Evolutionary conservation across 2,113 vertebrate genomes (phyloP), one percentile per base, ranked within the genome.

Genomic region (Urocynchramus pylzowi): DNA sequence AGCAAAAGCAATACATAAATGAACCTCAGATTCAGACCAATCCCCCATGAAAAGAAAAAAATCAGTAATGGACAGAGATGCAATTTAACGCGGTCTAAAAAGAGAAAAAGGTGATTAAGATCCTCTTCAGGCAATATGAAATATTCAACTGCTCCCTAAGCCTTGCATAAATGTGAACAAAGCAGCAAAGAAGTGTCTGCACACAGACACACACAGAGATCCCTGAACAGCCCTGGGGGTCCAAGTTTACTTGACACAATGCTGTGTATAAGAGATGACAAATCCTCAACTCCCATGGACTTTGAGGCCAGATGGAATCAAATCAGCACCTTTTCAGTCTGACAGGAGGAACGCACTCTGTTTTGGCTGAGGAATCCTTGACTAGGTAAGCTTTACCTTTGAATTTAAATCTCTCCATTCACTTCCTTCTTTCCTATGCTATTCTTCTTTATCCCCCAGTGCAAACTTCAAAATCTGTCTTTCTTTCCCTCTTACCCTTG

Each of bases 401-500:
- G 69, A 96, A 90, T 95, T 97, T 52, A 90, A 89, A 93, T 91
- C 74, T 76, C 75, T 52, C 76, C 44, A 31, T 69, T 52, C 24
- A 47, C 63, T 87, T 91, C 67, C n/a, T 94, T 83, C 81, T 89
- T 63, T 75, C 50, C 81, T 73, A 24, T 3, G 21, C 28, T 12
- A 93, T 92, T 42, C 74, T 86, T 96, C 91, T 89, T 81, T 80
- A 96, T 97, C 57, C n/a, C 89, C 31, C 87, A 69, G 39, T 57
- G 91, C 76, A 94, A 97, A 65, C 65, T 93, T 56, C 39, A 69
- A 61, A 77, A 86, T 94, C 89, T 70, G 61, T 96, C 93, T 94
- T 96, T 84, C 80, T 95, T 80, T 79, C 49, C 50, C 76, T 76
- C 63, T 78, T 64, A 70, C 92, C 88, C 86, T 78, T 28, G 64